Evolutionary conservation across 2,113 vertebrate genomes (phyloP), one percentile per base, ranked within the genome.

Genomic region (Platysteira castanea): DNA sequence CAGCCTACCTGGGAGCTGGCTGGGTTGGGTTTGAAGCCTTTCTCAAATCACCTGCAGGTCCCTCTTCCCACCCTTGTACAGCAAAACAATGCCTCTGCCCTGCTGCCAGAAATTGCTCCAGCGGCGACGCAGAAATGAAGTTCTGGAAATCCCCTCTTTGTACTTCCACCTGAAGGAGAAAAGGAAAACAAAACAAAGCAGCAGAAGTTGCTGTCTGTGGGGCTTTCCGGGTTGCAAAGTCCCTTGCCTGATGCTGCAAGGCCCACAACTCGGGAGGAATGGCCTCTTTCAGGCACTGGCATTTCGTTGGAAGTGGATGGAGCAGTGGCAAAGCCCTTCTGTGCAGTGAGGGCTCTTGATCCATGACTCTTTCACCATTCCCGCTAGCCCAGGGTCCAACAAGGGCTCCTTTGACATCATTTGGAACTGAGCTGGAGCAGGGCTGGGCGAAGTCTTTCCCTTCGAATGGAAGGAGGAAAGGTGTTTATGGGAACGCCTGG

Each of bases 401-500:
- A 91, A 91, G 79, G 77, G 56, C 49, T 92, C 57, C 83, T 94
- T 93, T 96, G 75, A 95, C 73, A 71, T 71, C 83, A 10, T 26
- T 54, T 82, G 92, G 53, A 82, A 23, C 35, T 42, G 13, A 81
- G 64, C 31, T 75, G 68, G 47, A 84, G 44, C 67, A 74, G 73
- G 46, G 46, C 63, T 86, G 81, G 76, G 86, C 37, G 16, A 75
- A 75, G 33, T 5, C 68, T 73, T 84, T 30, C 35, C 49, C 64
- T 68, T 56, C 5, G 19, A 21, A 39, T 8, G 14, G 60, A 31
- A 86, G 63, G 47, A 54, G 67, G 67, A 87, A 94, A 84, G 74
- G 94, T 87, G 91, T 94, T 91, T 74, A 78, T 92, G 73, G 3
- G 15, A 78, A 61, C 0, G 31, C 70, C 91, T 87, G 90, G 85